phyloP scores from a whole-genome alignment of 53 echinoderm and acorn worm genomes.

The Zoroaster sp. region DNA sequence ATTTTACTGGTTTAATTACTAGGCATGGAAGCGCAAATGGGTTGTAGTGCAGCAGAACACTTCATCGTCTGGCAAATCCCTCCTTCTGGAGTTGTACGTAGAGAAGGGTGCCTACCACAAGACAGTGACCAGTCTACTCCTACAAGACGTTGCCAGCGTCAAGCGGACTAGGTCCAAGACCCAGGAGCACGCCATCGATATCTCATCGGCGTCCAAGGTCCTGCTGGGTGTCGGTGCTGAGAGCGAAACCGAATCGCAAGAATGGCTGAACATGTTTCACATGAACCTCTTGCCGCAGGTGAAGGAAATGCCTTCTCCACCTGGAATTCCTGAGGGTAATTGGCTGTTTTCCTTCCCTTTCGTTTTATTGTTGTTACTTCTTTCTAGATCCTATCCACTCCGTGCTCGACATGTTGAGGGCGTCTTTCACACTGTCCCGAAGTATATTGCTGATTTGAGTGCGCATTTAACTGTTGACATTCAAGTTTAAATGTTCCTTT shows the following conservation, averaged over 20 bases:
- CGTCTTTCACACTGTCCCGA: no score
- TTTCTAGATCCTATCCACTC: no score
- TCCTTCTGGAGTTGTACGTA: conserved; percentile 82
- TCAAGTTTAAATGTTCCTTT: no score
- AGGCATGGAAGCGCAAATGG: conserved; percentile 93
- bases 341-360: neutral
- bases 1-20: neutral
- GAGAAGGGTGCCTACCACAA: conserved; percentile 88
- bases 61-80: conserved; percentile 58
- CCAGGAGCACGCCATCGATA: conserved; percentile 77
- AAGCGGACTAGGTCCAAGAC: conserved; percentile 66
- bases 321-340: conserved; percentile 60
- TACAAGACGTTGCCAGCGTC: conserved; percentile 72
- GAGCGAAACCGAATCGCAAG: conserved; percentile 78
- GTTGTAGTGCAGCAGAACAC: conserved; percentile 79
- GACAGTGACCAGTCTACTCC: conserved; percentile 79
- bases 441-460: no score
- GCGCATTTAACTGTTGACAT: no score
- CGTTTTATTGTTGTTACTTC: neutral
- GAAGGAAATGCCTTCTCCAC: conserved; percentile 67
- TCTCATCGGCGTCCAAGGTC: conserved; percentile 49
- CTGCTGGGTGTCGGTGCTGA: conserved; percentile 72
- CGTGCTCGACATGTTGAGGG: no score
- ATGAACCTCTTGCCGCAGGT: conserved; percentile 66
- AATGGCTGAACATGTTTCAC: conserved; percentile 77